Conservation (phyloP, 2,797 vertebrate species). For the Poecilia wingei region DNA sequence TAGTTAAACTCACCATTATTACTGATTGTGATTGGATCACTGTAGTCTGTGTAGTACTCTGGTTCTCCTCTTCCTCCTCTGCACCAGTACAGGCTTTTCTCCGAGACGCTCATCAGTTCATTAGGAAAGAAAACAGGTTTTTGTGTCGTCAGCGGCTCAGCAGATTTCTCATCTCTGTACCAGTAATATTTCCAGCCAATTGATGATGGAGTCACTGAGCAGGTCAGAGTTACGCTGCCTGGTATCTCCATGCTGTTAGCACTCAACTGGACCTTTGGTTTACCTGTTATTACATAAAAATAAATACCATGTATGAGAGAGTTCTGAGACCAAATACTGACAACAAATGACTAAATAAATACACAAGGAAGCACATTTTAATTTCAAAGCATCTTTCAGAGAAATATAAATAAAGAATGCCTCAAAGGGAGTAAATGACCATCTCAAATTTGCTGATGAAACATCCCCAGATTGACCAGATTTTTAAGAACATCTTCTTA, state of each 20-base stretch:
- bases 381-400: too few species aligned
- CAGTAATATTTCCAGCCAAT: conserved; percentile 1
- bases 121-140: background rate
- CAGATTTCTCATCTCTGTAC: background rate
- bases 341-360: too few species aligned
- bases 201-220: background rate
- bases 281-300: too few species aligned
- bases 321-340: too few species aligned
- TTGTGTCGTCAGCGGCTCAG: background rate
- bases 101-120: background rate
- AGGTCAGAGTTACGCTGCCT: conserved; percentile 1
- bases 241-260: background rate
- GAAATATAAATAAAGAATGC: too few species aligned
- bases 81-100: background rate
- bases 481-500: too few species aligned
- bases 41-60: conserved; percentile 2
- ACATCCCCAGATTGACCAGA: too few species aligned
- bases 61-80: conserved; percentile 13
- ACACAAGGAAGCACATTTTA: too few species aligned
- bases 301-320: too few species aligned
- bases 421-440: too few species aligned
- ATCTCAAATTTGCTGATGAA: too few species aligned
- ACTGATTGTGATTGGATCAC: background rate
- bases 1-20: background rate
- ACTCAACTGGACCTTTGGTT: too few species aligned